Evolutionary conservation across 2,113 vertebrate genomes (phyloP).

Genomic region (Upupa epops): DNA sequence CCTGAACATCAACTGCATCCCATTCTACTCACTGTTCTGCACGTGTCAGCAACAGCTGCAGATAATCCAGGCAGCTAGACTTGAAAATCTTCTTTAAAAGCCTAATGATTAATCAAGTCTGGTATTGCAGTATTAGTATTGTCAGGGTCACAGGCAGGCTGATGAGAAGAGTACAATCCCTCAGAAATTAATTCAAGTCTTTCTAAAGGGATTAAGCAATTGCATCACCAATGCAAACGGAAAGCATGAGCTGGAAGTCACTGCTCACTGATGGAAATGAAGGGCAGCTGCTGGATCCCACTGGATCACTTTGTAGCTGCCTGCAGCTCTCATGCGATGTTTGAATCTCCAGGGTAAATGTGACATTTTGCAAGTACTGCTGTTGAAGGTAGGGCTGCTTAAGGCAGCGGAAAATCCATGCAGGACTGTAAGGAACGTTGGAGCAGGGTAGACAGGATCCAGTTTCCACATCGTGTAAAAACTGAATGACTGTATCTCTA

Average conservation of each 20-base stretch:
- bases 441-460: background rate
- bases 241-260: background rate
- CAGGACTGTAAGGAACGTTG: background rate
- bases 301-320: background rate
- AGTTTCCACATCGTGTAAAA: background rate
- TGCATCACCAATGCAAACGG: background rate
- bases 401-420: background rate
- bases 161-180: slow-evolving; percentile 46
- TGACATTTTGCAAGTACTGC: background rate
- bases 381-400: background rate
- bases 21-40: background rate
- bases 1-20: background rate
- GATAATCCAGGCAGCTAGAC: slow-evolving; percentile 26
- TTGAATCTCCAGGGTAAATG: background rate
- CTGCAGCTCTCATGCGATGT: background rate
- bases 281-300: background rate
- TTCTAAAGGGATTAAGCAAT: slow-evolving; percentile 30
- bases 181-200: slow-evolving; percentile 48
- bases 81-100: slow-evolving; percentile 55
- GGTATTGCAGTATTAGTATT: slow-evolving; percentile 25
- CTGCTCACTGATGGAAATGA: background rate
- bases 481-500: background rate
- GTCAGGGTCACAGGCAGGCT: slow-evolving; percentile 7
- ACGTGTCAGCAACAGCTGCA: background rate
- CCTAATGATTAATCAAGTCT: slow-evolving; percentile 63